Percentiles rank a stretch among this genome's conserved stretches.
Evolutionary conservation across 2,888 invertebrate genomes (phyloP).

Genomic region (Serrognathus titanus): DNA sequence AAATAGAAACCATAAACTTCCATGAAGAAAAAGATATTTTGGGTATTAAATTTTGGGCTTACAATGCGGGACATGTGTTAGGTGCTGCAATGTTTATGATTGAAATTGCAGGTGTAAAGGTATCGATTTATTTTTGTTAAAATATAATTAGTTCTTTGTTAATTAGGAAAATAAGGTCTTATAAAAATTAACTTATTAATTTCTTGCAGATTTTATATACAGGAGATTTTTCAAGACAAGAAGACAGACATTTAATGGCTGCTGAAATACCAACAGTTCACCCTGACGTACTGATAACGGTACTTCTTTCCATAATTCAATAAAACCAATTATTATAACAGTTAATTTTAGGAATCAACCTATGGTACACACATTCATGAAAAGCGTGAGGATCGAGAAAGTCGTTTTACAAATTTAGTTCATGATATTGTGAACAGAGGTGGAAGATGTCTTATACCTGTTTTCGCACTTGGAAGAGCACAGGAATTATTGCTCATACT

Average conservation of each 20-base stretch:
- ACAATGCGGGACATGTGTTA: slow-evolving; percentile 97
- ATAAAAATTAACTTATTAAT: neutral
- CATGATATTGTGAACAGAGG: slow-evolving; percentile 95
- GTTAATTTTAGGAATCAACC: slow-evolving; percentile 77
- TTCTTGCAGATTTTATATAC: slow-evolving; percentile 76
- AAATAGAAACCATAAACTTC: slow-evolving; percentile 97
- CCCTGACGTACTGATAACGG: slow-evolving; percentile 95
- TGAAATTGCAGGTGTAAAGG: slow-evolving; percentile 97
- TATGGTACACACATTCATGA: slow-evolving; percentile 99
- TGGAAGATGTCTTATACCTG: slow-evolving; percentile 97
- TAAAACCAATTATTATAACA: neutral
- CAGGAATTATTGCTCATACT: slow-evolving; percentile 91
- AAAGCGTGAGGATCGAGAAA: slow-evolving; percentile 93
- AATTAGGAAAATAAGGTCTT: too few relatives aligned
- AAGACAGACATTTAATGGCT: slow-evolving; percentile 98
- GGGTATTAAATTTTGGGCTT: slow-evolving; percentile 97
- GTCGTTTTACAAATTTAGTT: slow-evolving; percentile 87
- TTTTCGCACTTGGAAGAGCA: slow-evolving; percentile 96
- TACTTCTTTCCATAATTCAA: slow-evolving; percentile 42
- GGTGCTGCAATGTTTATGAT: slow-evolving; percentile 99
- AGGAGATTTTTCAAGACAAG: slow-evolving; percentile 97
- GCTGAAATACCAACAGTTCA: slow-evolving; percentile 96
- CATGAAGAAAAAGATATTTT: slow-evolving; percentile 97
- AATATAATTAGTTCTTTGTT: too few relatives aligned
- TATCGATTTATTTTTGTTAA: slow-evolving; percentile 34